Evolutionary conservation across 2,113 vertebrate genomes (phyloP).

Genomic region (Miniopterus natalensis): DNA sequence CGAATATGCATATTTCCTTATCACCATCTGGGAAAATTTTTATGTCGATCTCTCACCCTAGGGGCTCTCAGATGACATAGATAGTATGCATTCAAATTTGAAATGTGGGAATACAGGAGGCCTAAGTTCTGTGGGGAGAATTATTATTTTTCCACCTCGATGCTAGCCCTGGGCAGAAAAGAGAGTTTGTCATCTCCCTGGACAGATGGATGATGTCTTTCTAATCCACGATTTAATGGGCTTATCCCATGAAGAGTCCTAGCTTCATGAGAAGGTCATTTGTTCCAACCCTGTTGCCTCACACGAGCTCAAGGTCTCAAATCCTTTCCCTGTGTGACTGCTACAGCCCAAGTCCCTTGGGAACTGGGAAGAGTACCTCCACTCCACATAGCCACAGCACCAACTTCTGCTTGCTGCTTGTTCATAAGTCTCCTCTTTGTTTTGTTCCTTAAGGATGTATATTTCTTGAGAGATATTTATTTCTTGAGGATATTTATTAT

Average conservation of each 20-base stretch:
- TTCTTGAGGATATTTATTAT: background rate
- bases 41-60: background rate
- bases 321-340: background rate
- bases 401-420: background rate
- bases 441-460: background rate
- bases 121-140: background rate
- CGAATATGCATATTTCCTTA: background rate
- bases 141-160: background rate
- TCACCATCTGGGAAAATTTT: background rate
- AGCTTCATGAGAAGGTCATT: background rate
- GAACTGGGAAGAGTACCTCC: background rate
- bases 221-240: background rate
- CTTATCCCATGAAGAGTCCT: background rate
- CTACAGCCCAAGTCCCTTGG: background rate
- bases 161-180: background rate
- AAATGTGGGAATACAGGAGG: background rate
- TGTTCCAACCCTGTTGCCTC: background rate
- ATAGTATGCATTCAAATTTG: background rate
- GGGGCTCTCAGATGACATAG: background rate
- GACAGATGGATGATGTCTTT: background rate
- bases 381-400: fast-evolving
- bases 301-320: background rate
- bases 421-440: conserved; percentile 9
- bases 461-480: background rate
- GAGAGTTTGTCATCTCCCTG: background rate